Base-by-base conservation (phyloP, 1,140 invertebrate species). In the Berghia stephanieae region DNA sequence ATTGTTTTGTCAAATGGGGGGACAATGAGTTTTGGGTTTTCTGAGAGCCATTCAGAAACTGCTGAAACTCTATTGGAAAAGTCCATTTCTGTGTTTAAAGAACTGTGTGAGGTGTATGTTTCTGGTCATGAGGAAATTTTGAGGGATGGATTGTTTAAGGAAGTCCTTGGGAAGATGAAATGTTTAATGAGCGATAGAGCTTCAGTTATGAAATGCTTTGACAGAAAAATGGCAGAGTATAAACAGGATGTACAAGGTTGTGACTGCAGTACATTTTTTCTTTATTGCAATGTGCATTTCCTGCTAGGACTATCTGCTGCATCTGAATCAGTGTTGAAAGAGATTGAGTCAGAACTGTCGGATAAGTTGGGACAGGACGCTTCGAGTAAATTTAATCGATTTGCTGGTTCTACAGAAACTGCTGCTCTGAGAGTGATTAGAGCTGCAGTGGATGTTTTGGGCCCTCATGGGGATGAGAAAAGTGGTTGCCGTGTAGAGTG, bases 121-220 rank as follows among this genome's bases (percentile, higher is more conserved):
- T 10, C 57, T 63, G 27, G 18, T 63, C 57, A 63, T n/a, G n/a
- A 63, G 34, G 57, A 63, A 31, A 63, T 63, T 63, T 63, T 63
- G 57, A 31, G n/a, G n/a, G n/a, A n/a, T n/a, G n/a, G n/a, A n/a
- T n/a, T n/a, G n/a, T n/a, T n/a, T n/a, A n/a, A n/a, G n/a, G n/a
- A n/a, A n/a, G n/a, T n/a, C n/a, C n/a, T n/a, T n/a, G 57, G 46
- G 8, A 63, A 63, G 27, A 63, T 63, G 57, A 63, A 63, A 63
- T 63, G 57, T 63, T 27, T 63, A 31, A 63, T 63, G 57, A 63
- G 57, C 27, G 57, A 63, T 27, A 63, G 27, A 63, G 57, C 57
- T 63, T 63, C 57, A 31, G 57, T 63, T 27, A 63, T 63, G 57
- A 63, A 63, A 63, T 31, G 18, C 27, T 63, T 63, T 63, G 57